Evolutionary conservation across 2,888 invertebrate species (phyloP), one percentile per base, ranked within the genome.

Genomic region (Steromphala cineraria): DNA sequence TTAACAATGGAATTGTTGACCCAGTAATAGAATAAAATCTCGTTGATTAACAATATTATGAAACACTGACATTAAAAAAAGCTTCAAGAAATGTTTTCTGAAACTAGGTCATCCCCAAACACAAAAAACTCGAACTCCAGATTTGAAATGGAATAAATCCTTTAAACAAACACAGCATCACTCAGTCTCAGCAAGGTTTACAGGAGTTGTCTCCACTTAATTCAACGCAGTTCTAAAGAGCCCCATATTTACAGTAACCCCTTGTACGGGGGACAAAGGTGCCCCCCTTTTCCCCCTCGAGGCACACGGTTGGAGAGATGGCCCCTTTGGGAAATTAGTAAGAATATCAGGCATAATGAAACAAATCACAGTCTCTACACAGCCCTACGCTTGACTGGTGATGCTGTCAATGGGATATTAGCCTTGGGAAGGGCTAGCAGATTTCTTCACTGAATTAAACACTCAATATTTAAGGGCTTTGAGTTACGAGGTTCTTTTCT

Each of bases 241-340:
- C 31, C 71, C 67, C 71, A 15, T 71, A 71, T 71, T 71, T 31
- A 71, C 71, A 36, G 40, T 62, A 71, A 36, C 31, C 71, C 71
- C 71, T 40, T 71, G 71, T 71, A 24, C 13, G n/a, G 36, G 31
- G 71, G 40, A 71, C 71, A 71, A 71, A 40, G 71, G 71, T 71
- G 31, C 31, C 36, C 40, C 40, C n/a, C 19, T 10, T 19, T 19
- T 71, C 28, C 71, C 71, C 71, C 71, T 31, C 46, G 8, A 36
- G 71, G 71, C 71, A 71, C 71, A 40, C 31, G 8, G 31, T 19
- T 36, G 19, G 36, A n/a, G 40, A 71, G 40, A 71, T 71, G 71
- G 71, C 71, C 71, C 71, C 71, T 36, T 36, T 71, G 71, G 71
- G 71, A 71, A 71, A 71, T 71, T 71, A 71, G 10, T 19, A 71